Percentiles rank a stretch among this genome's conserved stretches.
These are phyloP conservation scores for Nyctibius grandis DNA, from an alignment of 2,797 vertebrate species.

Conservation along the genomic window DNA sequence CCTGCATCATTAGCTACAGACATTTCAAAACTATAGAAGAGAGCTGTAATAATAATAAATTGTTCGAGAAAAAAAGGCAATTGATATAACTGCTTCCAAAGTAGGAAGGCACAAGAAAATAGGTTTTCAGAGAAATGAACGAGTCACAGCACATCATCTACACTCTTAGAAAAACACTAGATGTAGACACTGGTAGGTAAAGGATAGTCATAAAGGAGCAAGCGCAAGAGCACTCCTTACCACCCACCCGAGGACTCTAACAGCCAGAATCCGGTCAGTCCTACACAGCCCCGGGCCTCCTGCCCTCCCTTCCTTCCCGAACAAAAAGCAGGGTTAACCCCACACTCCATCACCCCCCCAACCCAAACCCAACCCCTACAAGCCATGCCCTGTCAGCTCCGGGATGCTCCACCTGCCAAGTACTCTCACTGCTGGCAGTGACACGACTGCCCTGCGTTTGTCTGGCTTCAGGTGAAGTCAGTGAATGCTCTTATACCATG, in stretches of 20 bases:
- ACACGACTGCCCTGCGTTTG: accelerated
- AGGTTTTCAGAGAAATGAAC: background rate
- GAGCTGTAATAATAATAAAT: conserved; percentile 40
- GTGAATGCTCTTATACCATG: background rate
- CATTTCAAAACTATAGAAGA: conserved; percentile 9
- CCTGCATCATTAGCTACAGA: conserved; percentile 34
- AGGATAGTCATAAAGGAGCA: accelerated
- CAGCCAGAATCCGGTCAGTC: background rate
- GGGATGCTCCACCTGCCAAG: background rate
- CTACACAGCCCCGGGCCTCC: background rate
- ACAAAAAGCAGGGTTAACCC: background rate
- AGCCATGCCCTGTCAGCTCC: accelerated
- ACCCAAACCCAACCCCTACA: accelerated
- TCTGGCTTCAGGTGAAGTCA: background rate
- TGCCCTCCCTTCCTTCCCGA: background rate
- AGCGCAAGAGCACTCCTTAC: background rate
- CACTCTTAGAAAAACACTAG: background rate
- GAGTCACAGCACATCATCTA: conserved; percentile 16
- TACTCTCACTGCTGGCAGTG: accelerated
- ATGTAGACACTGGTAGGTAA: background rate
- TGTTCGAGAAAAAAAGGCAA: conserved; percentile 28
- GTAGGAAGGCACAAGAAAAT: background rate
- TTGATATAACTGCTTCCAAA: conserved; percentile 48
- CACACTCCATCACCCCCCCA: accelerated
- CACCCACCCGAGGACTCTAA: accelerated